phyloP scores from a whole-genome alignment of 2,797 vertebrate genomes.

The Alauda arvensis region DNA sequence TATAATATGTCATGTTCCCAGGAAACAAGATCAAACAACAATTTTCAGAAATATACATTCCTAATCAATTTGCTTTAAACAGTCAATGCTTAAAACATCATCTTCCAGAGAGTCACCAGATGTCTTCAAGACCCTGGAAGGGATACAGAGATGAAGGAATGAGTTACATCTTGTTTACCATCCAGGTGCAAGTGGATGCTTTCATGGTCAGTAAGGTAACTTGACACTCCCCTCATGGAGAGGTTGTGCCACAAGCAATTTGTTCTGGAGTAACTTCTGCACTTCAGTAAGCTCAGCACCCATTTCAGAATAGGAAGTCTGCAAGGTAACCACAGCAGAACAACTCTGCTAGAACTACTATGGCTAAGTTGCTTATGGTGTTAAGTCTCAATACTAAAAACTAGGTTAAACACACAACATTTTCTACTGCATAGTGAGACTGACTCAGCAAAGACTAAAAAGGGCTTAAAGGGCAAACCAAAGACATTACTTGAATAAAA shows the following conservation, averaged over 20 bases:
- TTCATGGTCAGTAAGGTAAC: not conserved
- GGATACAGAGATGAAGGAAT: not conserved
- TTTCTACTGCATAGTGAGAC: not conserved
- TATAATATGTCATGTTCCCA: not conserved
- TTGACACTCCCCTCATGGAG: not conserved
- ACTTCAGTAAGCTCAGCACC: not conserved
- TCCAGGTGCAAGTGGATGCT: not conserved
- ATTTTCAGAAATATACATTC: not conserved
- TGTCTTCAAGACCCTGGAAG: not conserved
- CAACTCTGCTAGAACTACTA: not conserved
- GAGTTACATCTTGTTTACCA: not conserved
- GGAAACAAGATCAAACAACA: not conserved
- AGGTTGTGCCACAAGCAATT: not conserved
- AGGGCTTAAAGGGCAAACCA: not conserved
- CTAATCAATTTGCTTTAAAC: not conserved
- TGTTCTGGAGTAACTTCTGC: not conserved
- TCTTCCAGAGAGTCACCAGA: not conserved
- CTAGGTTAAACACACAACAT: not conserved
- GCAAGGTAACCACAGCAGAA: not conserved
- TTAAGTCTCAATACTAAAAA: not conserved
- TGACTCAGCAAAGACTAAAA: not conserved
- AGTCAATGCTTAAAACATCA: not conserved
- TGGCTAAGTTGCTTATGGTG: not conserved
- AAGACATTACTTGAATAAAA: not conserved
- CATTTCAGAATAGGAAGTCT: not conserved